Base-by-base conservation (phyloP, 2,113 vertebrate species). In the Aythya baeri region DNA sequence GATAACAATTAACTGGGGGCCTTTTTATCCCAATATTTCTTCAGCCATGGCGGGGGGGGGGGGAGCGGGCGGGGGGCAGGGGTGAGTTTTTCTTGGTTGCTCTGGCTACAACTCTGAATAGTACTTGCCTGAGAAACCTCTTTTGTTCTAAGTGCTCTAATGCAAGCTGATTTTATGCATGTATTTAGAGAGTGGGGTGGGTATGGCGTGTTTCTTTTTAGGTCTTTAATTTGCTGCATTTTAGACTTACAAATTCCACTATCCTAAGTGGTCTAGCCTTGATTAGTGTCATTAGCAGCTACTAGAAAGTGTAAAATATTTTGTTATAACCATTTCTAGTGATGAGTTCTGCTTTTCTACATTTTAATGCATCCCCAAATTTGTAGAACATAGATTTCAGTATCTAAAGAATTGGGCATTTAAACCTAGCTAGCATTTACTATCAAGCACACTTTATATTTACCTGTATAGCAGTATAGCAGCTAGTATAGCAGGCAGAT, bases 71-170 rank as follows among this genome's bases (percentile, higher is more conserved):
- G 4, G 9, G 38, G 38, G 38, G 38, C 36, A 1, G 1, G 1
- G 1, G 12, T 38, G 5, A 1, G 4, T 46, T 3, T 2, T 83
- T 4, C 7, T 50, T 58, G 10, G 22, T 34, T 49, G 7, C 5
- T 58, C 32, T 78, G 27, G 50, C 1, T 46, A 34, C 8, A 52
- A 10, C 17, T 67, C 27, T 65, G 34, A 83, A 50, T 17, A 50
- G 44, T 2, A 2, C 1, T 70, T 70, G 44, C 17, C 9, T 71
- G 22, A 49, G 16, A 91, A 79, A 11, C 2, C 7, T 34, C 20
- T 65, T 16, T 50, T 49, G 1, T 67, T 77, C 10, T 18, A 55
- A 20, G 18, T 36, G 17, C 38, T 23, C 1, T 46, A 31, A 43
- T 7, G 20, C 6, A 44, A 11, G 2, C 41, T 83, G 21, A 1